Evolutionary conservation across 2,797 vertebrate genomes (phyloP).

Genomic region (Brachyrhaphis roseni): DNA sequence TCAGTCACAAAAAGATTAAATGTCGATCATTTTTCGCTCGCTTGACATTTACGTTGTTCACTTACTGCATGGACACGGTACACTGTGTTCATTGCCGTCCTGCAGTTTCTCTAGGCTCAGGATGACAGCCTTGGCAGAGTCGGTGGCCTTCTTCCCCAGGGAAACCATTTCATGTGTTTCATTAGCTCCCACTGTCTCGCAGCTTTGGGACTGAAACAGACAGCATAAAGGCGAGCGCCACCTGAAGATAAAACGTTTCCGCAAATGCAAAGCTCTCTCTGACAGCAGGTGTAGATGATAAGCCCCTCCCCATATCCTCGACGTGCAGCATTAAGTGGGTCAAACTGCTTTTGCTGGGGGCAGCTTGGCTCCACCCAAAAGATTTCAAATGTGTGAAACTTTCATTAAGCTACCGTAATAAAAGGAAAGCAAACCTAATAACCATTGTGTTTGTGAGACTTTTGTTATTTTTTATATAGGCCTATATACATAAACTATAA

Average conservation of each 20-base stretch:
- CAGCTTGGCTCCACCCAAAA: constrained; percentile 17
- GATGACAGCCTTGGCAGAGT: constrained; percentile 6
- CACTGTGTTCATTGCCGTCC: constrained; percentile 3
- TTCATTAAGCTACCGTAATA: constrained; percentile 17
- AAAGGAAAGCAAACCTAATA: neutral
- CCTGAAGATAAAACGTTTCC: neutral
- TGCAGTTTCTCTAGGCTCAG: constrained; percentile 10
- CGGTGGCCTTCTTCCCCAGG: constrained; percentile 24
- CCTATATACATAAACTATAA: neutral
- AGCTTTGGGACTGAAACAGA: constrained; percentile 7
- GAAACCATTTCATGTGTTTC: constrained; percentile 6
- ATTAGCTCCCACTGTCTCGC: neutral
- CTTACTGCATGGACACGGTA: constrained; percentile 29
- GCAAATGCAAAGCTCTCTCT: neutral
- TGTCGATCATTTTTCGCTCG: neutral
- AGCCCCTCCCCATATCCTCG: neutral
- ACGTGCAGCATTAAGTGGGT: constrained; percentile 30
- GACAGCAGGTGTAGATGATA: neutral
- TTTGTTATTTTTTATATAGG: neutral
- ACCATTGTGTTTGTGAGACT: neutral
- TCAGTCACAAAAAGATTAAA: neutral
- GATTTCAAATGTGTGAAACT: constrained; percentile 28
- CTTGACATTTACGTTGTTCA: neutral
- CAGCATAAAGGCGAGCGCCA: neutral
- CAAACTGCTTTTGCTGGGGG: constrained; percentile 42